Percentiles rank a stretch among this genome's conserved stretches.
These are phyloP conservation scores for Atherix ibis DNA, from an alignment of 2,888 invertebrate species.

Conservation along the genomic window DNA sequence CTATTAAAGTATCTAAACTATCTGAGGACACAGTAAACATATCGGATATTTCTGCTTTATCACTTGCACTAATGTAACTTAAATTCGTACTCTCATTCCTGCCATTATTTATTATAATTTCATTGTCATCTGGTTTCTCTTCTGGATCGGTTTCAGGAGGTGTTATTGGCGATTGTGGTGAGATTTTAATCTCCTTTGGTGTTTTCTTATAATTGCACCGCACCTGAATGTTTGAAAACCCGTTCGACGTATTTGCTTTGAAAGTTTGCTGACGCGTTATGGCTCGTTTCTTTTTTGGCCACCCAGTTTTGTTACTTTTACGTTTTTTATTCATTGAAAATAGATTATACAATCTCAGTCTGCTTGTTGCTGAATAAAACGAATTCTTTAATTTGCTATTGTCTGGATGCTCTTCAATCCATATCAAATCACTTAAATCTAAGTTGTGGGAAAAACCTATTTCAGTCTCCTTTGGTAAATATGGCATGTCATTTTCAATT, in stretches of 20 bases:
- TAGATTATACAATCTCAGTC: slow-evolving; percentile 8
- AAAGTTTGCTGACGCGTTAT: slow-evolving; percentile 14
- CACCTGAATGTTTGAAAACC: slow-evolving; percentile 1
- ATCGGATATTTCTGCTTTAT: slow-evolving; percentile 30
- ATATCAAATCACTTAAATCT: slow-evolving; percentile 22
- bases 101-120: not conserved
- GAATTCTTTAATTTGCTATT: slow-evolving; percentile 1
- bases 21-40: slow-evolving; percentile 32
- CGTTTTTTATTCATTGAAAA: slow-evolving; percentile 15
- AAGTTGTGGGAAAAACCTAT: slow-evolving; percentile 23
- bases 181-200: slow-evolving; percentile 7
- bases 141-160: slow-evolving; percentile 15
- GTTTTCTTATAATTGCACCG: not conserved
- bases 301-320: slow-evolving; percentile 65
- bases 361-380: slow-evolving; percentile 2
- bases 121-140: slow-evolving; percentile 12
- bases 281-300: slow-evolving; percentile 40
- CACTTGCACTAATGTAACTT: slow-evolving; percentile 28
- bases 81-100: slow-evolving; percentile 15
- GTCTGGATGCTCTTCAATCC: not conserved
- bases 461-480: slow-evolving; percentile 10
- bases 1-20: slow-evolving; percentile 30
- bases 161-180: slow-evolving; percentile 14
- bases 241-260: slow-evolving; percentile 2
- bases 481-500: not conserved